A percentile compares a stretch with the other conserved stretches of the same genome.
phyloP scores from a whole-genome alignment of 2,888 invertebrate genomes.

The Microchrysa polita region DNA sequence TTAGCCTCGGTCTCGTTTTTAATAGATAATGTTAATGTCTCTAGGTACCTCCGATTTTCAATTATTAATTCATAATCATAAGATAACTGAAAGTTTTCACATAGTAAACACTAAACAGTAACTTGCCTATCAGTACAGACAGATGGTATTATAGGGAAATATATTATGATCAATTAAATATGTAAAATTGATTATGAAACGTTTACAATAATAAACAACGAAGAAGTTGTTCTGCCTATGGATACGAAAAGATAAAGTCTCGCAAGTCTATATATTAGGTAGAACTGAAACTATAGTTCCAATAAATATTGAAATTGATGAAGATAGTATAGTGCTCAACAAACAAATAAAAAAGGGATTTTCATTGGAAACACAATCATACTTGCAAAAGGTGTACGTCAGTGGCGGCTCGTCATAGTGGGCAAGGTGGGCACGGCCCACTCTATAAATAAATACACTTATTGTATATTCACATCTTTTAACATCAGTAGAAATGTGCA shows the following conservation, averaged over 20 bases:
- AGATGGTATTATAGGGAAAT: constrained; percentile 45
- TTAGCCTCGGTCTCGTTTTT: no score
- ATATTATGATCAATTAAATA: constrained; percentile 17
- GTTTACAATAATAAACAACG: not conserved
- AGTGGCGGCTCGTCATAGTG: no score
- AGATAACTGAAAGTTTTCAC: not conserved
- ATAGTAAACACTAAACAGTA: constrained; percentile 7
- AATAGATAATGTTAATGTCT: no score
- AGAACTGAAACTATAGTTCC: constrained; percentile 8
- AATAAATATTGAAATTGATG: not conserved
- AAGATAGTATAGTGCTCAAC: constrained; percentile 43
- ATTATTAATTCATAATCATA: not conserved
- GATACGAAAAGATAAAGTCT: not conserved
- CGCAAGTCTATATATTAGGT: constrained; percentile 1
- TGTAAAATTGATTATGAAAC: constrained; percentile 11
- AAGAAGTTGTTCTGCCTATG: constrained; percentile 1
- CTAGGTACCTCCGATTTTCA: not conserved
- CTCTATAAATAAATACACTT: no score
- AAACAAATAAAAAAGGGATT: constrained; percentile 35
- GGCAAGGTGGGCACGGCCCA: no score
- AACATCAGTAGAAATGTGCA: no score
- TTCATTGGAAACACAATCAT: constrained; percentile 38
- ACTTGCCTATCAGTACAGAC: constrained; percentile 32
- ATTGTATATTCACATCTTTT: no score
- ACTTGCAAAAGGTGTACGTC: no score